Evolutionary conservation across 2,797 vertebrate species (phyloP), one percentile per base, ranked within the genome.

Genomic region (Hippoglossus hippoglossus): DNA sequence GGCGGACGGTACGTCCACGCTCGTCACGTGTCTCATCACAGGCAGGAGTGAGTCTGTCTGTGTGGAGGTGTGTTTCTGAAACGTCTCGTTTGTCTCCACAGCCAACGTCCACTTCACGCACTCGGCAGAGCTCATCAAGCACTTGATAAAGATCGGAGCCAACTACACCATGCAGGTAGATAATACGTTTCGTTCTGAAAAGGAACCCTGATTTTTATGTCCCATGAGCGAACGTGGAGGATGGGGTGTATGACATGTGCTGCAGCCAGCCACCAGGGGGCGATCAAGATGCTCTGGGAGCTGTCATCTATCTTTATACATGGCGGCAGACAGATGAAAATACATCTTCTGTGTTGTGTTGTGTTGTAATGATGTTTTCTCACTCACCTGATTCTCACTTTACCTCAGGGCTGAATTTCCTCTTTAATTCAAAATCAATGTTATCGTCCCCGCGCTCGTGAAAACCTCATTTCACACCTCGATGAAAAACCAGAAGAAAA

Each of bases 91-190:
- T 59, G 63, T 26, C 59, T 80, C 62, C 21, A 21, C 92, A 98
- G 98, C 96, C 60, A 97, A 97, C 85, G 93, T 99, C 91, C 97
- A 98, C 91, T 99, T 99, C 83, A 96, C 98, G 81, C 97, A 99
- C 90, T 96, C 98, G 39, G 98, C 98, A 15, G 97, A 99, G 92
- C 94, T 99, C 91, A 97, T 99, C 89, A 97, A 96, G 86, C 96
- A 95, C 83, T 88, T 99, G 79, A 96, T 98, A 93, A 96, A 96
- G 93, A 94, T 95, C 21, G 96, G 96, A 59, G 96, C 96, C 86
- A 99, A 99, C 94, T 98, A 99, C 81, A 97, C 96, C 51, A 95
- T 98, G 94, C 97, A 99, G 98, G 98, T 98, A 81, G 79, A 63
- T 1, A 49, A 36, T 12, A 34, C 34, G 3, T 34, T 9, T 34